A percentile compares a stretch with the other conserved stretches of the same genome.
phyloP scores from a whole-genome alignment of 2,888 invertebrate genomes.

The Lasioglossum villosulum region DNA sequence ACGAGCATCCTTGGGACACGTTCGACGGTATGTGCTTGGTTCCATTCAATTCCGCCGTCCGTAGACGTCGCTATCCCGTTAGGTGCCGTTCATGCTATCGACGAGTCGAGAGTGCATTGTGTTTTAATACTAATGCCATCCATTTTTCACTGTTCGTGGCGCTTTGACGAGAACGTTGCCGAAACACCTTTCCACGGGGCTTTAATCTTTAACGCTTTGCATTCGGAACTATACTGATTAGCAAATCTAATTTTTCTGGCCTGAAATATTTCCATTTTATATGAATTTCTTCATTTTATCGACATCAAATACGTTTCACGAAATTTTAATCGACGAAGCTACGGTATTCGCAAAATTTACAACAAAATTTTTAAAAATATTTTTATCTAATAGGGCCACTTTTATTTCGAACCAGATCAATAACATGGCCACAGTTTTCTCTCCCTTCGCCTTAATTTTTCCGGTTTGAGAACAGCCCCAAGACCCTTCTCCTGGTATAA shows the following conservation, averaged over 20 bases:
- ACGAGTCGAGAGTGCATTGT: background rate
- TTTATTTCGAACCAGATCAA: background rate
- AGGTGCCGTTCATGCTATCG: slow-evolving; percentile 1
- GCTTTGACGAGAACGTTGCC: background rate
- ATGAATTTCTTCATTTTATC: no score
- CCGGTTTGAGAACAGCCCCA: background rate
- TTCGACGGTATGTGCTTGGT: background rate
- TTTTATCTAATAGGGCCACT: no score
- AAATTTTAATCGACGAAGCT: background rate
- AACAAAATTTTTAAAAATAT: background rate
- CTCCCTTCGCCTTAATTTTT: slow-evolving; percentile 18
- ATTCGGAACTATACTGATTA: no score
- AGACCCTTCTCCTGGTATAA: slow-evolving; percentile 6
- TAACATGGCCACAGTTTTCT: background rate
- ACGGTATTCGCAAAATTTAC: background rate
- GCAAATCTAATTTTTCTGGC: no score
- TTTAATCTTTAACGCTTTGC: no score
- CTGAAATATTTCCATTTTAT: no score
- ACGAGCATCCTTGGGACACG: background rate
- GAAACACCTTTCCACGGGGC: background rate
- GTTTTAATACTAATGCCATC: background rate
- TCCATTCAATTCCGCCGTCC: background rate
- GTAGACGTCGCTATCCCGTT: background rate
- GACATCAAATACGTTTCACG: background rate
- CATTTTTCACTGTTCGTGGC: background rate